These are phyloP conservation scores for Euplagia quadripunctaria DNA, from an alignment of 2,888 invertebrate species.

Conservation along the genomic window DNA sequence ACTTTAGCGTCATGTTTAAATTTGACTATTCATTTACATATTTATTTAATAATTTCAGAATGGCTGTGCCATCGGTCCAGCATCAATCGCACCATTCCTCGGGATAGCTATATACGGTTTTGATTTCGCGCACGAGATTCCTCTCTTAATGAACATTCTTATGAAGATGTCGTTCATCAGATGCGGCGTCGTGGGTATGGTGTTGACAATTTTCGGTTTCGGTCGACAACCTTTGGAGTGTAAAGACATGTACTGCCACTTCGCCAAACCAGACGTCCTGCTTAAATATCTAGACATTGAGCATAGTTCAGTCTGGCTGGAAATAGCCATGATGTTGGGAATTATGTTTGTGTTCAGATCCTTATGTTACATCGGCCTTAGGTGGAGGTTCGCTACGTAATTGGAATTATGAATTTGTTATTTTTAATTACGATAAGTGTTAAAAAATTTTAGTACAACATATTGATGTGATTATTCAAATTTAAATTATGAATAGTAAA, in stretches of 20 bases:
- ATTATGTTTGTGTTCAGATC: slow-evolving; percentile 87
- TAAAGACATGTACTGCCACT: slow-evolving; percentile 89
- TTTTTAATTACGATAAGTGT: not conserved
- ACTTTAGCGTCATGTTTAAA: too few species aligned
- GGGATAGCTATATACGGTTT: slow-evolving; percentile 91
- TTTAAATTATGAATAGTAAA: slow-evolving; percentile 12
- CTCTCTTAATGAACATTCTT: slow-evolving; percentile 87
- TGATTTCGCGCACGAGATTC: slow-evolving; percentile 89
- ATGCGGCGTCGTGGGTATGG: slow-evolving; percentile 89
- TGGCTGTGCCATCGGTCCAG: slow-evolving; percentile 90
- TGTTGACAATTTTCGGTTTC: slow-evolving; percentile 89
- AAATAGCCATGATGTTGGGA: slow-evolving; percentile 83
- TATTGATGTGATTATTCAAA: slow-evolving; percentile 30
- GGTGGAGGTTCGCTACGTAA: slow-evolving; percentile 85
- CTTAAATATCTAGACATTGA: slow-evolving; percentile 88
- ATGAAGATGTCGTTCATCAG: slow-evolving; percentile 90
- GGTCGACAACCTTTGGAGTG: slow-evolving; percentile 87
- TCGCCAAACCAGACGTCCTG: slow-evolving; percentile 89
- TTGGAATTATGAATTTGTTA: slow-evolving; percentile 1
- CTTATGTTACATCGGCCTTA: slow-evolving; percentile 87
- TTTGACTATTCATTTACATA: not conserved
- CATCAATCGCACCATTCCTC: slow-evolving; percentile 89
- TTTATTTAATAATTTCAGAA: slow-evolving; percentile 81
- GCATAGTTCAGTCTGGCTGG: slow-evolving; percentile 85
- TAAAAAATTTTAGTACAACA: slow-evolving; percentile 44